Conservation (phyloP, 2,888 invertebrate species). For the Apodemia duryi region DNA sequence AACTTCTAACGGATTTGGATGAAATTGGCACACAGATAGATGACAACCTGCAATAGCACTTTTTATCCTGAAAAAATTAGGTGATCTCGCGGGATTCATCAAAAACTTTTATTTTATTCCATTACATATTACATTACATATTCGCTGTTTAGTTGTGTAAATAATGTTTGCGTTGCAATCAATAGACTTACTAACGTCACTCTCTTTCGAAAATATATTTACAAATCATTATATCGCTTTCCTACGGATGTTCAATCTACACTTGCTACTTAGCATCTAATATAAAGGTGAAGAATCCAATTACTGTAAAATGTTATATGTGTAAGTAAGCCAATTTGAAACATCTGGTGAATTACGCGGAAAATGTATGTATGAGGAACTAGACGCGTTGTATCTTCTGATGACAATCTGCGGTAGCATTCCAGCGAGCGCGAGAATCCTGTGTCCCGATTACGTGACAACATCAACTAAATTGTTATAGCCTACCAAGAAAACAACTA, state of each 20-base stretch:
- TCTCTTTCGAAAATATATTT: no score
- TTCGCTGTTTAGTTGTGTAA: no score
- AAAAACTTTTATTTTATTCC: no score
- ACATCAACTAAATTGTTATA: constrained; percentile 39
- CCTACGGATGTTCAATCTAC: background rate
- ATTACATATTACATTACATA: no score
- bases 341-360: constrained; percentile 14
- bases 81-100: no score
- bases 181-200: no score
- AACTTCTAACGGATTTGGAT: no score
- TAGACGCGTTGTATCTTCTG: constrained; percentile 33
- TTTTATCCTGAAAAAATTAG: no score
- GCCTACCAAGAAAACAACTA: background rate
- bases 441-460: constrained; percentile 55
- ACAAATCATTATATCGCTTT: no score
- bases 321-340: constrained; percentile 8
- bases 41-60: no score
- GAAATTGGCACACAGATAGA: no score
- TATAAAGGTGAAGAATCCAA: background rate
- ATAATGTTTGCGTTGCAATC: no score
- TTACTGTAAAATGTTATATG: background rate
- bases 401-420: constrained; percentile 53
- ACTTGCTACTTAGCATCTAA: background rate
- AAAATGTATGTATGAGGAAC: constrained; percentile 24
- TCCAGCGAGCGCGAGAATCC: constrained; percentile 52